Percentiles rank a stretch among this genome's conserved stretches.
Evolutionary conservation across 2,888 invertebrate species (phyloP).

Genomic region (Drosophila falleni): DNA sequence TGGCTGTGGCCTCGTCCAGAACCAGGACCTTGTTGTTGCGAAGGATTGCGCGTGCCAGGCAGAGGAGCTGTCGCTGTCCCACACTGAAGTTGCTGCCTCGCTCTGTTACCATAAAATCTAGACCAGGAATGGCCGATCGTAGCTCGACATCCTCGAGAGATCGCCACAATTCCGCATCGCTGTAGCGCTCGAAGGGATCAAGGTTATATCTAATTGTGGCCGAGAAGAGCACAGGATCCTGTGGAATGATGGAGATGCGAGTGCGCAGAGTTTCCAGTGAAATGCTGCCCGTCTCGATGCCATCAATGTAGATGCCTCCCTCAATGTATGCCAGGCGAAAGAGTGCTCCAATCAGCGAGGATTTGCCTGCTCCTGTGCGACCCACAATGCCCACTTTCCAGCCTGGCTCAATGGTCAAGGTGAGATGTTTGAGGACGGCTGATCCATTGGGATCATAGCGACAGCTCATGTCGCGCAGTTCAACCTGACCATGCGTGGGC

Average conservation of each 20-base stretch:
- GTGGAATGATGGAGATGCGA: conserved; percentile 87
- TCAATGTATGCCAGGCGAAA: conserved; percentile 91
- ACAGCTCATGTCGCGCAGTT: conserved; percentile 87
- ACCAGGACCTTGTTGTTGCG: conserved; percentile 88
- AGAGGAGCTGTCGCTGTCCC: conserved; percentile 89
- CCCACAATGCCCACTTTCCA: conserved; percentile 92
- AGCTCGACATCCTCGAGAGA: conserved; percentile 86
- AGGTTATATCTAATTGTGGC: conserved; percentile 89
- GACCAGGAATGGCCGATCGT: conserved; percentile 85
- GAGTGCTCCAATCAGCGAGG: conserved; percentile 91
- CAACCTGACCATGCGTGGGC: conserved; percentile 89
- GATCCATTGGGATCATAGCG: conserved; percentile 87
- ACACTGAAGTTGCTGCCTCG: conserved; percentile 88
- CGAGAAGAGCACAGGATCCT: conserved; percentile 87
- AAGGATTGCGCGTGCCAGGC: conserved; percentile 89
- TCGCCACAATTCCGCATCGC: conserved; percentile 83
- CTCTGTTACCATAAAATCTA: conserved; percentile 87
- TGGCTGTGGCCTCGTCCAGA: conserved; percentile 90
- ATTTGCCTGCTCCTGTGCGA: conserved; percentile 94
- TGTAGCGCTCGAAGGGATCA: conserved; percentile 87
- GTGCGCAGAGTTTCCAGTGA: conserved; percentile 86
- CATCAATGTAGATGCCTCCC: conserved; percentile 91
- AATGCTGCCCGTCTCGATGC: conserved; percentile 87
- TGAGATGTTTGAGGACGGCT: conserved; percentile 91
- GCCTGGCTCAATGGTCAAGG: conserved; percentile 89